phyloP scores from a whole-genome alignment of 2,888 invertebrate species.

The Tiphia femorata region DNA sequence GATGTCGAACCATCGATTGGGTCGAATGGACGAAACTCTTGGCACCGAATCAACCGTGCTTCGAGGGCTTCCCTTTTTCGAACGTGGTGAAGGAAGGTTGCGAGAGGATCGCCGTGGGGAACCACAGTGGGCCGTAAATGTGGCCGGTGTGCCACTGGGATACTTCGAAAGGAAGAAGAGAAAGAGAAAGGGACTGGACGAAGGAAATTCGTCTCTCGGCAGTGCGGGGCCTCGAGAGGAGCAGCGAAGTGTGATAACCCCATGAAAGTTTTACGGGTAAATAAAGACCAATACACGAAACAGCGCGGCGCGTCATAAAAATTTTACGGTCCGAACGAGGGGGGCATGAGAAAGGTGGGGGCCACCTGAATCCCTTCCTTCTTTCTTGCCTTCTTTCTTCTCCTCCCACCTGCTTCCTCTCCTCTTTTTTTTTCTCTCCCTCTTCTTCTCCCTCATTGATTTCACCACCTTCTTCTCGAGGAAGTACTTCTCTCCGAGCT shows the following conservation, averaged over 20 bases:
- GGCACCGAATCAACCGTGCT: no score
- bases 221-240: no score
- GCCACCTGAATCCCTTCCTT: not conserved
- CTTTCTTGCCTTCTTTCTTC: not conserved
- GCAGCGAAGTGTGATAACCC: constrained; percentile 43
- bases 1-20: no score
- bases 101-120: not conserved
- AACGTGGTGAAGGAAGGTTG: no score
- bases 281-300: constrained; percentile 46
- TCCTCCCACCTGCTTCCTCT: not conserved
- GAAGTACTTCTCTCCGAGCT: no score
- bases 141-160: constrained; percentile 6
- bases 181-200: no score
- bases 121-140: constrained; percentile 2
- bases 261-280: constrained; percentile 47
- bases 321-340: constrained; percentile 30
- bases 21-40: no score
- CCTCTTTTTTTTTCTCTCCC: not conserved
- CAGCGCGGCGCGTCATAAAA: constrained; percentile 44
- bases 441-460: not conserved
- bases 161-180: constrained; percentile 42
- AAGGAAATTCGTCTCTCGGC: constrained; percentile 40
- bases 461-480: not conserved
- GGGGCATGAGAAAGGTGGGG: no score
- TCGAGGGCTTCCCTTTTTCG: no score